Percentiles rank a stretch among this genome's conserved stretches.
These are phyloP conservation scores for Psittacara wagleri DNA, from an alignment of 2,113 vertebrate species.

Conservation along the genomic window DNA sequence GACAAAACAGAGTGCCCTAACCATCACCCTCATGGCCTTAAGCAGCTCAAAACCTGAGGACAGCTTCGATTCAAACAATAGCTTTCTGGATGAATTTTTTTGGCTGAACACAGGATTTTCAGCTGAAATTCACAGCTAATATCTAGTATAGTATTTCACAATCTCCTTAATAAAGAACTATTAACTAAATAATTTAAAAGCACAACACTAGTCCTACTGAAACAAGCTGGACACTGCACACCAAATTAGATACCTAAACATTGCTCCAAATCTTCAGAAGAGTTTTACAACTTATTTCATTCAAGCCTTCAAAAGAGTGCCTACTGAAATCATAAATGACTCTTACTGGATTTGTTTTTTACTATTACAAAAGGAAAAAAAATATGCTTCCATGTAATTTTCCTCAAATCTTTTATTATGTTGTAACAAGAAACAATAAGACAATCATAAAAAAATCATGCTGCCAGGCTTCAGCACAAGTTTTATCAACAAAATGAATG, in stretches of 20 bases:
- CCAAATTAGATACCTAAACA: neutral
- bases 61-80: neutral
- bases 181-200: neutral
- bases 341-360: neutral
- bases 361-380: neutral
- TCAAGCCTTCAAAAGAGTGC: neutral
- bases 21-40: neutral
- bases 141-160: neutral
- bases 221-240: neutral
- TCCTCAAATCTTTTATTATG: neutral
- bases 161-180: neutral
- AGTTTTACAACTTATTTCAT: neutral
- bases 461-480: neutral
- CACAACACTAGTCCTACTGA: neutral
- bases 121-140: neutral
- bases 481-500: neutral
- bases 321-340: neutral
- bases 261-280: neutral
- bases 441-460: neutral
- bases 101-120: accelerated
- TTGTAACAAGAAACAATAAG: neutral
- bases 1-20: neutral
- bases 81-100: neutral
- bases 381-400: neutral
- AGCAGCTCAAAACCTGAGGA: neutral